Evolutionary conservation across 1,140 invertebrate species (phyloP), one percentile per base, ranked within the genome.

Genomic region (Cyclargus thomasi): DNA sequence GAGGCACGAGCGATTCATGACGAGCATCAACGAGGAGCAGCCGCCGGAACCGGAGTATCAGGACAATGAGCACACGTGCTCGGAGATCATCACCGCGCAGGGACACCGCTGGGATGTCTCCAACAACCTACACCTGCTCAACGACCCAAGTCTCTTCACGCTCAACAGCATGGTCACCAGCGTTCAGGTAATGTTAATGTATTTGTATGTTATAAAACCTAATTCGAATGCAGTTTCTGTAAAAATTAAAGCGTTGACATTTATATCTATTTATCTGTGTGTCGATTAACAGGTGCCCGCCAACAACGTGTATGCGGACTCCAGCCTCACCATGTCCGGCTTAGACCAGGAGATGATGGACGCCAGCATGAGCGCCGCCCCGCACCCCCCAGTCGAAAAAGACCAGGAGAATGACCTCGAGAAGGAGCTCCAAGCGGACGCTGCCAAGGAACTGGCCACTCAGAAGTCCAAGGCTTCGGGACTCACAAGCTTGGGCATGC

Each of bases 91-190:
- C 0, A 77, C 92, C 69, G 83, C 90, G 22, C 92, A 93, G 74
- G 92, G 92, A 0, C 91, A 93, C 79, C 90, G 91, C 14, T 93
- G 92, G 92, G 92, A 93, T 67, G 87, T 93, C 11, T 91, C 91
- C 0, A 93, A 93, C 63, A 93, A 93, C 69, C 77, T 92, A 29
- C 92, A 93, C 57, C 83, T 93, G 66, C 80, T 93, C 23, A 91
- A 91, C 62, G 91, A 93, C 64, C 92, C 92, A 0, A 88, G 82
- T 72, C 47, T 90, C n/a, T 86, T 91, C 65, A 88, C 92, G 21
- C 81, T 92, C 55, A 92, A 92, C 68, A 91, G 90, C 74, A 92
- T 92, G 84, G 88, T 85, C 57, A 89, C 82, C 0, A 85, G 79
- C 74, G 85, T 86, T 0, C 88, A 83, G 29, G 29, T 29, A 29